Conservation (phyloP, 1,140 invertebrate genomes). For the Belonocnema kinseyi region DNA sequence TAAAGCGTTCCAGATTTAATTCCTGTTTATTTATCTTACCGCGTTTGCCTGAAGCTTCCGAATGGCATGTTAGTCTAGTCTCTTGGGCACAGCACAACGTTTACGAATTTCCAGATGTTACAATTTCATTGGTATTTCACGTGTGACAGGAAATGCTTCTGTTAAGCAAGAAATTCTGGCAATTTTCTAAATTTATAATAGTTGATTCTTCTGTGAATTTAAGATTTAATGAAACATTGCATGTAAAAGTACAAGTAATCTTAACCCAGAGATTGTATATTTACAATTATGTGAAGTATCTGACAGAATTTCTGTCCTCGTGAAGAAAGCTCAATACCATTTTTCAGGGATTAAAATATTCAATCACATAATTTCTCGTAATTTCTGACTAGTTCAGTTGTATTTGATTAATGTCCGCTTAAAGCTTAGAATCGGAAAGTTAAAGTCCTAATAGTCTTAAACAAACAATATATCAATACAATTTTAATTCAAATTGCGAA, state of each 20-base stretch:
- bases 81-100: constrained; percentile 47
- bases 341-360: too few species aligned
- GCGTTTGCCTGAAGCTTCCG: constrained; percentile 52
- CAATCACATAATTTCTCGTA: background rate
- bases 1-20: constrained; percentile 68
- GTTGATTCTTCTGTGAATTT: background rate
- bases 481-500: background rate
- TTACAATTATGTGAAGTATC: background rate
- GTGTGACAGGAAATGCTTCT: background rate
- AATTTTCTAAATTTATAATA: background rate
- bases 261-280: background rate
- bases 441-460: too few species aligned
- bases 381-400: too few species aligned
- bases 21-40: constrained; percentile 68
- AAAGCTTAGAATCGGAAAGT: too few species aligned
- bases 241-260: background rate
- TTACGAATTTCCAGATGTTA: constrained; percentile 69
- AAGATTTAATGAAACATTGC: too few species aligned
- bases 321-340: too few species aligned
- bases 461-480: too few species aligned
- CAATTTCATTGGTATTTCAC: constrained; percentile 25
- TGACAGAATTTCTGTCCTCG: background rate
- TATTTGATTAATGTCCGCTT: too few species aligned
- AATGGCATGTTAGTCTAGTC: constrained; percentile 36
- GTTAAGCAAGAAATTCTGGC: background rate